Evolutionary conservation across 2,113 vertebrate genomes (phyloP).

Genomic region (Platichthys stellatus): DNA sequence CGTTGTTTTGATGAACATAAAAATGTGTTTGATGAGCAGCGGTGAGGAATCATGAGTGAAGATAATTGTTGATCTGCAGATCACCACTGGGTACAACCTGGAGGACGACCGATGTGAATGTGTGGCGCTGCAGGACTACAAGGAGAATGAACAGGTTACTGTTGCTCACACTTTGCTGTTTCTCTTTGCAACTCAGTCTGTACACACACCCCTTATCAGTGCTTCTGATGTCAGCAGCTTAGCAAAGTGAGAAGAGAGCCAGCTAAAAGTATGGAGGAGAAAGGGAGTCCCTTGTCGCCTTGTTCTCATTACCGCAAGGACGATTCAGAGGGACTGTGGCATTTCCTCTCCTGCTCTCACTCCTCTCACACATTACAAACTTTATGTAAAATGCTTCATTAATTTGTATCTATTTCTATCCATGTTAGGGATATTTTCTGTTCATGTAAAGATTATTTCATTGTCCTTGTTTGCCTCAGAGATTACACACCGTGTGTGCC

Average conservation of each 20-base stretch:
- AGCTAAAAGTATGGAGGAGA: not conserved
- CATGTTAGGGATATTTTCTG: not conserved
- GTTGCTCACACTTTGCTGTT: too few species aligned
- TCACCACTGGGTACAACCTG: slow-evolving; percentile 98
- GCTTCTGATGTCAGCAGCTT: not conserved
- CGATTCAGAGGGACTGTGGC: not conserved
- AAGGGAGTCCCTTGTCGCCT: too few species aligned
- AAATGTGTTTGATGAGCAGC: not conserved
- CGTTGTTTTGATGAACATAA: not conserved
- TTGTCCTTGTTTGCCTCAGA: too few species aligned
- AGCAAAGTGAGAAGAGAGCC: not conserved
- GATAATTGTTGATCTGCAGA: slow-evolving; percentile 78
- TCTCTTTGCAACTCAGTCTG: not conserved
- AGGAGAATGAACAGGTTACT: slow-evolving; percentile 91
- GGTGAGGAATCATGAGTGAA: not conserved
- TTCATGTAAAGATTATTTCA: too few species aligned
- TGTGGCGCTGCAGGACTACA: slow-evolving; percentile 93
- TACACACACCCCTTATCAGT: not conserved
- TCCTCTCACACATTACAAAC: not conserved
- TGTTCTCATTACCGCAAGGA: not conserved
- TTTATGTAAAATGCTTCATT: not conserved
- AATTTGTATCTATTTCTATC: not conserved
- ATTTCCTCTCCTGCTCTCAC: not conserved
- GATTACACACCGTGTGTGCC: too few species aligned
- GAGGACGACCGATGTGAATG: slow-evolving; percentile 99